Evolutionary conservation across 2,888 invertebrate genomes (phyloP), one percentile per base, ranked within the genome.

Genomic region (Drosophila tanythrix): DNA sequence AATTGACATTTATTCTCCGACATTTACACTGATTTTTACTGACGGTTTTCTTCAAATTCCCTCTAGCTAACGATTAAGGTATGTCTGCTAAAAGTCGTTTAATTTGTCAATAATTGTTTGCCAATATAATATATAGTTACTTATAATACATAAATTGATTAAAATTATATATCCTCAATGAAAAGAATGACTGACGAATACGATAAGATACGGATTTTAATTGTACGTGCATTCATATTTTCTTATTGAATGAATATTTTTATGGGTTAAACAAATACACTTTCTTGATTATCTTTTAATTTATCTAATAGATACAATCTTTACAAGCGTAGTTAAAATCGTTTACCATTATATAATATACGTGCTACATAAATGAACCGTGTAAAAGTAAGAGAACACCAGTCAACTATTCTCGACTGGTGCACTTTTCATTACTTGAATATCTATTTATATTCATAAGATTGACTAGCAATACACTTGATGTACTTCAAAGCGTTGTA

Each of bases 401-500:
- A 21, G 43, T 21, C 21, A 43, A 11, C 2, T 21, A 21, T 6
- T 43, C 21, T 21, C 43, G 8, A 21, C 40, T 21, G 46, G 21
- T 15, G 7, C 27, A 25, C 21, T 25, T 48, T 40, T 8, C 15
- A 27, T 50, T 50, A 15, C 18, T 27, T 27, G 10, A 6, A 50
- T 18, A 10, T 27, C 50, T 15, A 27, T 27, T 10, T 27, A 27
- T 27, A 27, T 50, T 50, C 5, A 50, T 27, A 50, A 50, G 18
- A 18, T 35, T 63, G 18, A 53, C 21, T 58, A 53, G 11, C 21
- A 15, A 36, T 21, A n/a, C 84, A 83, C 79, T 89, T 86, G 81
- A 63, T 69, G 36, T 70, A 64, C 74, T 84, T 63, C 29, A 75
- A 65, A 57, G 46, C 10, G 58, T 27, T 51, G 51, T 25, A 51